These are phyloP conservation scores for Platysternon megacephalum DNA, from an alignment of 2,113 vertebrate species.

Conservation along the genomic window DNA sequence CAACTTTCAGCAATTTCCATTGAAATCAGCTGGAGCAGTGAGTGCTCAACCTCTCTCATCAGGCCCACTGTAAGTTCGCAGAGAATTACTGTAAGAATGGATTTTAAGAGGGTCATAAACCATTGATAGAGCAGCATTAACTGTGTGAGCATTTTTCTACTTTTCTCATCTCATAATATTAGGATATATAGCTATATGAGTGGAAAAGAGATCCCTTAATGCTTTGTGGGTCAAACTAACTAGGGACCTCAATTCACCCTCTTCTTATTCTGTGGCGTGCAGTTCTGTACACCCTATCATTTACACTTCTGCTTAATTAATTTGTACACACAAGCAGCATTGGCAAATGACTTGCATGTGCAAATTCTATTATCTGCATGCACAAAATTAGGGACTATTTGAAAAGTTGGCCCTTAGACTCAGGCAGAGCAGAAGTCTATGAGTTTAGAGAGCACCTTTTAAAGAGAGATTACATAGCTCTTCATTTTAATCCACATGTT, in stretches of 20 bases:
- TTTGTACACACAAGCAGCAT: background rate
- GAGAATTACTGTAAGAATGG: background rate
- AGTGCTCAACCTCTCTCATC: background rate
- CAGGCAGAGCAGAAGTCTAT: background rate
- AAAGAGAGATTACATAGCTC: rapidly evolving
- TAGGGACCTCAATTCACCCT: background rate
- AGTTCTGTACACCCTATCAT: background rate
- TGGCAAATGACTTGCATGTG: background rate
- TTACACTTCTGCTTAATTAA: background rate
- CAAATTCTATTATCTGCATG: background rate
- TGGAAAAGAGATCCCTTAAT: background rate
- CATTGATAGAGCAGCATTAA: background rate
- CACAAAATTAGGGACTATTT: background rate
- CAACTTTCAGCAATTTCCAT: background rate
- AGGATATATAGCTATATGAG: background rate
- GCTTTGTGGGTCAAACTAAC: background rate
- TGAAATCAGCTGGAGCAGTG: background rate
- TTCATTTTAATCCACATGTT: background rate
- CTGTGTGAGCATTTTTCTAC: background rate
- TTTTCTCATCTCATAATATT: background rate
- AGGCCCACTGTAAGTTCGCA: background rate
- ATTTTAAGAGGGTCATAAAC: background rate
- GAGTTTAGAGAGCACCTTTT: background rate
- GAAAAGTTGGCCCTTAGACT: background rate
- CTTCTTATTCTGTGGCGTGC: background rate